These are phyloP conservation scores for Henricia sp. DNA, from an alignment of 53 echinoderm and acorn worm species.

Conservation along the genomic window DNA sequence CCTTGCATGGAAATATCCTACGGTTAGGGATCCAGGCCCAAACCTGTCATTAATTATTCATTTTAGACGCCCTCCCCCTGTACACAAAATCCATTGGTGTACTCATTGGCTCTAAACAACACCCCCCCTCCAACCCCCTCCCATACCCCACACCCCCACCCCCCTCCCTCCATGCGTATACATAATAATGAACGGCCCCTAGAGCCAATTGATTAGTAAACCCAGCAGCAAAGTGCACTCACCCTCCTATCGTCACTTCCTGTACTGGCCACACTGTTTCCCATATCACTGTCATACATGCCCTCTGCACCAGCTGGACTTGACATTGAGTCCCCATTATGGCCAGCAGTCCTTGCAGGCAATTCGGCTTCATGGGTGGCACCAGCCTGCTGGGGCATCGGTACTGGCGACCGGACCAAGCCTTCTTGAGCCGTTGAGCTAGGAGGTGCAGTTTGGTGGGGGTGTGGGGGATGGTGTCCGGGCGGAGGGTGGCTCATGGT, in stretches of 20 bases:
- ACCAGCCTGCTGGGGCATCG: neutral
- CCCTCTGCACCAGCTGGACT: slow-evolving; percentile 38
- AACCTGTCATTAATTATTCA: no score
- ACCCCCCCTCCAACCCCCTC: neutral
- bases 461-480: slow-evolving; percentile 46
- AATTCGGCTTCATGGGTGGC: slow-evolving; percentile 4
- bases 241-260: slow-evolving; percentile 53
- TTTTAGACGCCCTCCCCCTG: no score
- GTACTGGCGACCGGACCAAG: slow-evolving; percentile 17
- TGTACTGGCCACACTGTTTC: slow-evolving; percentile 46
- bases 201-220: no score
- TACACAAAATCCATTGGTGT: no score
- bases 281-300: slow-evolving; percentile 44
- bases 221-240: slow-evolving; percentile 21
- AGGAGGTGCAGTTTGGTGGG: slow-evolving; percentile 11
- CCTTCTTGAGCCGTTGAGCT: slow-evolving; percentile 28
- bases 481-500: slow-evolving; percentile 48
- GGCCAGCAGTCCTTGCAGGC: slow-evolving; percentile 1
- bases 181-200: neutral
- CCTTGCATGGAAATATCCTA: no score
- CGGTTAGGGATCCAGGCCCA: no score
- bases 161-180: neutral
- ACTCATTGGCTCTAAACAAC: neutral
- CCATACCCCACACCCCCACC: neutral
- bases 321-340: slow-evolving; percentile 41